phyloP scores from a whole-genome alignment of 2,113 vertebrate genomes.

The Ammodytes dubius region DNA sequence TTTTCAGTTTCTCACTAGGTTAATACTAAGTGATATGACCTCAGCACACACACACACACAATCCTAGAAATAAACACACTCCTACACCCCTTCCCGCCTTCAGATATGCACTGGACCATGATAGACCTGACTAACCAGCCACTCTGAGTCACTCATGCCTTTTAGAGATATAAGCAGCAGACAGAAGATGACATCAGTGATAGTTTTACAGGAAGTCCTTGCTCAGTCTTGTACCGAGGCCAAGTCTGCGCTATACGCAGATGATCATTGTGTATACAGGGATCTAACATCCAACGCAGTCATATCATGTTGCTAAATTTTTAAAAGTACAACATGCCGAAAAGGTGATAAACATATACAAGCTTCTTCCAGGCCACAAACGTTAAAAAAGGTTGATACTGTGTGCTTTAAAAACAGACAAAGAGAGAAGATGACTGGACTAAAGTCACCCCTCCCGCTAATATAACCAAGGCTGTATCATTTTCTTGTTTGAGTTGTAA shows the following conservation, averaged over 20 bases:
- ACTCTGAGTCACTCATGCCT: conserved; percentile 54
- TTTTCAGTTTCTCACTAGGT: conserved; percentile 59
- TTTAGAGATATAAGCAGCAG: conserved; percentile 46
- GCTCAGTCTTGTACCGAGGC: conserved; percentile 33
- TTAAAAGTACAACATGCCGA: conserved; percentile 8
- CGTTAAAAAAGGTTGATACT: background rate
- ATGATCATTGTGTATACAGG: conserved; percentile 11
- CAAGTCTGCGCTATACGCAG: conserved; percentile 36
- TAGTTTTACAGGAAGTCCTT: conserved; percentile 63
- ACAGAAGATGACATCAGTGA: conserved; percentile 68
- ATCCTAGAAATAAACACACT: conserved; percentile 59
- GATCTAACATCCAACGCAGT: conserved; percentile 17
- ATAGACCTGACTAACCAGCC: conserved; percentile 26
- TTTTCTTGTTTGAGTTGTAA: conserved; percentile 75
- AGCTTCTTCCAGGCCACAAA: conserved; percentile 6
- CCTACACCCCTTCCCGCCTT: conserved; percentile 21
- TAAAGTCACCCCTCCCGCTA: conserved; percentile 28
- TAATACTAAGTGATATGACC: conserved; percentile 57
- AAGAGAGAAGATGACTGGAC: conserved; percentile 7
- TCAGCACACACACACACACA: conserved; percentile 7
- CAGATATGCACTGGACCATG: conserved; percentile 27
- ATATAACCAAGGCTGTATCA: conserved; percentile 57
- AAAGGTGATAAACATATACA: conserved; percentile 5
- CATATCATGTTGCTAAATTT: conserved; percentile 18
- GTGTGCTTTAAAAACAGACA: background rate